Evolutionary conservation across 2,113 vertebrate genomes (phyloP).

Genomic region (Galemys pyrenaicus): DNA sequence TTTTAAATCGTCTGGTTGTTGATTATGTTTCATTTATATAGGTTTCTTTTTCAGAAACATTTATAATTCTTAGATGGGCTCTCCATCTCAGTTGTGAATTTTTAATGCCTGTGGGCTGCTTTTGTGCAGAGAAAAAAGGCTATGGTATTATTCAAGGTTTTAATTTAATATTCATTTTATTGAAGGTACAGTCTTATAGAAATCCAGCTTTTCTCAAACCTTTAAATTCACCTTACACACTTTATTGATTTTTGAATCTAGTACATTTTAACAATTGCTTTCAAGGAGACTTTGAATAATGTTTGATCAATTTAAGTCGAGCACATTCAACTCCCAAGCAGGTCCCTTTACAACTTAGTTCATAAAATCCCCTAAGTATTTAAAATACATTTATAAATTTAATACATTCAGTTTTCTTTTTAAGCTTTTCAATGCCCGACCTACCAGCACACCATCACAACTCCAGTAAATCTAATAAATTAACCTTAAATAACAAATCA

Average conservation of each 20-base stretch:
- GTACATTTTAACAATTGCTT: slow-evolving; percentile 74
- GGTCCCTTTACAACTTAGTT: slow-evolving; percentile 68
- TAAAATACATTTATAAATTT: slow-evolving; percentile 68
- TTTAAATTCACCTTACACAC: slow-evolving; percentile 58
- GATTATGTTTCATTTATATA: slow-evolving; percentile 31
- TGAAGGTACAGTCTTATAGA: slow-evolving; percentile 25
- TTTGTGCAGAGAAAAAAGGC: slow-evolving; percentile 28
- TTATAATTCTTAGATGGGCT: slow-evolving; percentile 51
- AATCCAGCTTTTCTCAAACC: slow-evolving; percentile 7
- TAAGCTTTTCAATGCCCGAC: slow-evolving; percentile 56
- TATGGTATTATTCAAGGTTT: slow-evolving; percentile 47
- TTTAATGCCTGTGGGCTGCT: slow-evolving; percentile 10
- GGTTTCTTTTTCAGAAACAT: slow-evolving; percentile 34
- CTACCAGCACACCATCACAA: slow-evolving; percentile 57
- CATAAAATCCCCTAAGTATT: slow-evolving; percentile 72
- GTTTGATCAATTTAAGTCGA: slow-evolving; percentile 64
- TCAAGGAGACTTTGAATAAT: slow-evolving; percentile 67
- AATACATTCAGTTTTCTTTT: slow-evolving; percentile 67
- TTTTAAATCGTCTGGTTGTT: slow-evolving; percentile 37
- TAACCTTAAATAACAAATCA: slow-evolving; percentile 61
- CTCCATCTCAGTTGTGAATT: slow-evolving; percentile 8
- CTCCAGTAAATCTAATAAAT: slow-evolving; percentile 63
- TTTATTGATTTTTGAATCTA: slow-evolving; percentile 70
- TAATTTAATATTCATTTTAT: slow-evolving; percentile 55
- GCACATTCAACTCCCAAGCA: slow-evolving; percentile 51